phyloP scores from a whole-genome alignment of 2,113 vertebrate genomes.

The Anguilla rostrata region DNA sequence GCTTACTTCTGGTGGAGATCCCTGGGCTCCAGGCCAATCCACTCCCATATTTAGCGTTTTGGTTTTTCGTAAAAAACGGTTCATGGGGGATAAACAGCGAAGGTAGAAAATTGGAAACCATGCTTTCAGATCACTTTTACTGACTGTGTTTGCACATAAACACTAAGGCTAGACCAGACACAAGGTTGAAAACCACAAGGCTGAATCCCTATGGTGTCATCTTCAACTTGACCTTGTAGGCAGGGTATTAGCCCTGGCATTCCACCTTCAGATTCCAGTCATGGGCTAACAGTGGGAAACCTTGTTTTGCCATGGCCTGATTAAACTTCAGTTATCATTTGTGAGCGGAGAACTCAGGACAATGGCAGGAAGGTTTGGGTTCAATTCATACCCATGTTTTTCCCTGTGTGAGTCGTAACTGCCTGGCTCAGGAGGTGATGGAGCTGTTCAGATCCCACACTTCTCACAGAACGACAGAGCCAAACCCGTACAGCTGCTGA shows the following conservation, averaged over 20 bases:
- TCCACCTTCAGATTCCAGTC: conserved; percentile 44
- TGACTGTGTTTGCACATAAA: background rate
- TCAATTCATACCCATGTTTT: conserved; percentile 50
- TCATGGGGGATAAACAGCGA: no score
- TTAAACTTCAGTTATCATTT: conserved; percentile 54
- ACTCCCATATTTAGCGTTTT: background rate
- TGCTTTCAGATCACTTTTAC: background rate
- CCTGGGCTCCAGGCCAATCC: background rate
- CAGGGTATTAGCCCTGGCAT: conserved; percentile 11
- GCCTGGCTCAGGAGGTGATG: conserved; percentile 54
- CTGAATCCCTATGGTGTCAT: conserved; percentile 29
- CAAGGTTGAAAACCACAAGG: background rate
- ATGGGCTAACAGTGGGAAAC: conserved; percentile 58
- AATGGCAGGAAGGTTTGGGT: conserved; percentile 39
- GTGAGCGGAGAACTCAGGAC: conserved; percentile 38
- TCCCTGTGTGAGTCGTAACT: conserved; percentile 46
- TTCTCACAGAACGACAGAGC: conserved; percentile 44
- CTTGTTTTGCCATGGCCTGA: conserved; percentile 56
- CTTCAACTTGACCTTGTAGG: conserved; percentile 43
- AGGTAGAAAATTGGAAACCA: background rate
- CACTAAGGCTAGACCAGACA: background rate
- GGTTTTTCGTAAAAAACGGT: background rate
- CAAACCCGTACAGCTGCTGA: conserved; percentile 56
- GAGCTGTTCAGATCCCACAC: conserved; percentile 49
- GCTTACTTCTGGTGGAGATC: background rate